phyloP scores from a whole-genome alignment of 2,113 vertebrate species.

The Melanocharis versteri region DNA sequence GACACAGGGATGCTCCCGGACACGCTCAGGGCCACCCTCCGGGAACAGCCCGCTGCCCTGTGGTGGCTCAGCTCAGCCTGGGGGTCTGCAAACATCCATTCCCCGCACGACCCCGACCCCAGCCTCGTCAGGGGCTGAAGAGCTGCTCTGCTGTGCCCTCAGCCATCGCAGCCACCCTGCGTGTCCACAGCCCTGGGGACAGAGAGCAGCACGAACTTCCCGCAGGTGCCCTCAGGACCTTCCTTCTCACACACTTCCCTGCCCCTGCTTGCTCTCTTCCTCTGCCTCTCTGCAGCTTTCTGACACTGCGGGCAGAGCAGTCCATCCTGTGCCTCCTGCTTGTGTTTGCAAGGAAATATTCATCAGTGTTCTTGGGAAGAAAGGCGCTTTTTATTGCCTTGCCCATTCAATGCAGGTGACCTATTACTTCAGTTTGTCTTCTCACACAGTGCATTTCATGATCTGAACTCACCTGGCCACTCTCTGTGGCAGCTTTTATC shows the following conservation, averaged over 20 bases:
- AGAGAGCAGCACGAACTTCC: not conserved
- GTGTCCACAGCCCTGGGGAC: not conserved
- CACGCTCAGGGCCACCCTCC: fast-evolving
- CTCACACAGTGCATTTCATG: not conserved
- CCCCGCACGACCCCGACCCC: fast-evolving
- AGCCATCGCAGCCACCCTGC: not conserved
- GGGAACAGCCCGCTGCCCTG: not conserved
- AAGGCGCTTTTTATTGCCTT: not conserved
- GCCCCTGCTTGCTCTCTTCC: not conserved
- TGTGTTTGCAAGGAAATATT: not conserved
- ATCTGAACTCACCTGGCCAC: not conserved
- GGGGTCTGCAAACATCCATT: not conserved
- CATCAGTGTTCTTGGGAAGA: not conserved
- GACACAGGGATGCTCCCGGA: not conserved
- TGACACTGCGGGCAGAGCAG: not conserved
- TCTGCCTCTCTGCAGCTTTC: not conserved
- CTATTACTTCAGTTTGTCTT: not conserved
- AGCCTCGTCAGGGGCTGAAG: not conserved
- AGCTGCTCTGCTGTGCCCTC: not conserved
- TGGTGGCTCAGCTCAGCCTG: not conserved
- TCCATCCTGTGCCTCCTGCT: not conserved
- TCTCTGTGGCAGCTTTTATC: not conserved
- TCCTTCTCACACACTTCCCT: not conserved
- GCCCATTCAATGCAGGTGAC: not conserved
- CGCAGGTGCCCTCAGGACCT: not conserved